Evolutionary conservation across 1,140 invertebrate genomes (phyloP), one percentile per base, ranked within the genome.

Genomic region (Wasmannia auropunctata): DNA sequence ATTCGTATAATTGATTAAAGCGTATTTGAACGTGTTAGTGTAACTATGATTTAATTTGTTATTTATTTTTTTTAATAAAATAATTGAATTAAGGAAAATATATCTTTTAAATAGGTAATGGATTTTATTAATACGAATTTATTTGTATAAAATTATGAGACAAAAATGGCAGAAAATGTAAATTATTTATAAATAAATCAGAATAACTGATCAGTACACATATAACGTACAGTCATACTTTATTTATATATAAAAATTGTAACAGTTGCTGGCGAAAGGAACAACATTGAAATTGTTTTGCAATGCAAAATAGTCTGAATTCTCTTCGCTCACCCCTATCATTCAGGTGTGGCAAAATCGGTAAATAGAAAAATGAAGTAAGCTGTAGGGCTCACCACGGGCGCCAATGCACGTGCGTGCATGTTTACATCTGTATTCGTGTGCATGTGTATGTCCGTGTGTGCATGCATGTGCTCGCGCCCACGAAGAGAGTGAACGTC

Each of bases 291-390:
- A 56, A 62, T 86, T 90, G 63, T 76, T 86, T 74, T 63, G 65
- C 31, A 77, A 79, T 81, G 6, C 70, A 74, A 88, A 74, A 83
- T 60, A 86, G 54, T 70, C 58, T 86, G 87, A 90, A 88, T 90
- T 88, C 65, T 28, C 65, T 72, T 79, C 49, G 77, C 49, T 86
- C 89, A 91, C 91, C 91, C 92, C 88, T 92, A 81, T 90, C 91
- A 84, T 49, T 90, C 85, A 92, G 51, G 91, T 92, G 91, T 92
- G 91, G 90, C 92, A 92, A 81, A 92, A 92, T 91, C 87, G 88
- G 77, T 92, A 88, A 90, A 92, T 80, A 87, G 81, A 91, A 89
- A 91, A 92, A 90, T 79, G 75, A 89, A 89, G 87, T 86, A 80
- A 85, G 87, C 75, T 83, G n/a, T 75, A 58, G 77, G 58, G 63